Evolutionary conservation across 1,140 invertebrate species (phyloP).

Genomic region (Luehdorfia chinensis): DNA sequence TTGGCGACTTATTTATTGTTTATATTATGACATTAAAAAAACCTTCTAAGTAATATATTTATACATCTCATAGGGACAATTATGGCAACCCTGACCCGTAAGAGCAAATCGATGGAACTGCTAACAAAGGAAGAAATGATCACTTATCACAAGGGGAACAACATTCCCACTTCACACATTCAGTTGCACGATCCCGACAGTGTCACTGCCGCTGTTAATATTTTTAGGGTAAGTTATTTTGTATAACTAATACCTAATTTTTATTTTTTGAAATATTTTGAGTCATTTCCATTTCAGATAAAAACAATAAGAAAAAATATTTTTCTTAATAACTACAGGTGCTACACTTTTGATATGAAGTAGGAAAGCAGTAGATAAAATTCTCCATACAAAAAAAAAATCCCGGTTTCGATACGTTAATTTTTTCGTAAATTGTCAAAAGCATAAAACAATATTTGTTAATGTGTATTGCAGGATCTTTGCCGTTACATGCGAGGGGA

Average conservation of each 20-base stretch:
- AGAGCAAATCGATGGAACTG: conserved; percentile 86
- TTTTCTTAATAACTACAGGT: too few species aligned
- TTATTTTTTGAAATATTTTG: background rate
- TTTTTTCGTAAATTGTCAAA: too few species aligned
- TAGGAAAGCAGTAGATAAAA: too few species aligned
- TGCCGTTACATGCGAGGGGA: conserved; percentile 92
- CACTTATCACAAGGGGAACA: conserved; percentile 89
- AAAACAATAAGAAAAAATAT: too few species aligned
- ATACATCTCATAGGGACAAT: conserved; percentile 83
- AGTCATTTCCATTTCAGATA: background rate
- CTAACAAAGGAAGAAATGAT: conserved; percentile 96
- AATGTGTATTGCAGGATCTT: conserved; percentile 86
- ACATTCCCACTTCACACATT: conserved; percentile 95
- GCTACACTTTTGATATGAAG: too few species aligned
- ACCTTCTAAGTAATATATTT: too few species aligned
- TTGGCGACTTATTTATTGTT: too few species aligned
- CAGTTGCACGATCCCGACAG: conserved; percentile 97
- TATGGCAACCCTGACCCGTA: conserved; percentile 92
- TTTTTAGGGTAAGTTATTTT: conserved; percentile 88
- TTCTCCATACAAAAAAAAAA: too few species aligned
- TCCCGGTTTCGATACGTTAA: too few species aligned
- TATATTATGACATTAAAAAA: too few species aligned
- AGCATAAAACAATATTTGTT: too few species aligned
- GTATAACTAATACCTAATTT: too few species aligned
- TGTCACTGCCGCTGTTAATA: conserved; percentile 90